Evolutionary conservation across 1,140 invertebrate genomes (phyloP).

Genomic region (Caerostris extrusa): DNA sequence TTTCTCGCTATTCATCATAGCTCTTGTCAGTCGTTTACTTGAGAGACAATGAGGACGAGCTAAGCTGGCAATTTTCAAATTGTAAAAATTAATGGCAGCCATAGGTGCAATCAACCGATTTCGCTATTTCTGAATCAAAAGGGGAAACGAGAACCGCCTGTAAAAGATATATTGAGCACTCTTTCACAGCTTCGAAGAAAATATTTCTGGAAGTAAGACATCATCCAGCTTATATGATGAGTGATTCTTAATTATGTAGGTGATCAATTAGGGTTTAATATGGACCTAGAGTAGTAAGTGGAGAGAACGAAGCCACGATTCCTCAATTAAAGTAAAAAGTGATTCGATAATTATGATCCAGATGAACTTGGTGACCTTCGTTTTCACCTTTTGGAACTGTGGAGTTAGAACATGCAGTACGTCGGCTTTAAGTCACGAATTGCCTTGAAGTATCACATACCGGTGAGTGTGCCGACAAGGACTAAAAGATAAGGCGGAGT

Average conservation of each 20-base stretch:
- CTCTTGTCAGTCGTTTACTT: conserved; percentile 10
- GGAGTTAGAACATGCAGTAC: background rate
- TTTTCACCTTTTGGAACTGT: conserved; percentile 15
- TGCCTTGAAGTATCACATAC: background rate
- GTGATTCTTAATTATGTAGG: conserved; percentile 49
- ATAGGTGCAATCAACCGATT: background rate
- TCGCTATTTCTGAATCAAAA: background rate
- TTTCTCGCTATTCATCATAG: conserved; percentile 32
- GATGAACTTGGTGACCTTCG: conserved; percentile 22
- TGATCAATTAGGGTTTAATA: conserved; percentile 59
- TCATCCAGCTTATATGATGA: background rate
- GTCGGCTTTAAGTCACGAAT: background rate
- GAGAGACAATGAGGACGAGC: conserved; percentile 6
- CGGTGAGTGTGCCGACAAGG: background rate
- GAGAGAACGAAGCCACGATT: conserved; percentile 41
- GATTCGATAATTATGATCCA: conserved; percentile 62
- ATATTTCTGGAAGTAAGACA: conserved; percentile 34
- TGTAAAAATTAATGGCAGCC: conserved; percentile 48
- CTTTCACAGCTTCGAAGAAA: background rate
- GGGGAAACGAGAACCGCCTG: background rate
- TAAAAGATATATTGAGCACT: background rate
- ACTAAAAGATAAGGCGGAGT: background rate
- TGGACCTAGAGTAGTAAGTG: background rate
- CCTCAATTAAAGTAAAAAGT: conserved; percentile 32
- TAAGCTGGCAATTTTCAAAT: conserved; percentile 5